phyloP scores from a whole-genome alignment of 2,113 vertebrate genomes.

The Dermatemys mawii region DNA sequence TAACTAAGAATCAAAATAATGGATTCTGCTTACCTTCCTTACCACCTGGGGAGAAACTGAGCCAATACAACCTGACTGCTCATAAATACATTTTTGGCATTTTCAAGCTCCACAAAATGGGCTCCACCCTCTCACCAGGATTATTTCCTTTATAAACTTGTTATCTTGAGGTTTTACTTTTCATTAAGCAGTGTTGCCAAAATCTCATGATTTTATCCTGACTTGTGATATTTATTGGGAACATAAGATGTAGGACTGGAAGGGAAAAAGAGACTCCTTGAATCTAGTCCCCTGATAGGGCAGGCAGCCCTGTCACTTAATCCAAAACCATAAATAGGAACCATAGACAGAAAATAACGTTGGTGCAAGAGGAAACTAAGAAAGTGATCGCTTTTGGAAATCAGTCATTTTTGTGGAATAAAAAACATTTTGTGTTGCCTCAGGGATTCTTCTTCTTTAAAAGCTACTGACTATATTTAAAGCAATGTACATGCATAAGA shows the following conservation, averaged over 20 bases:
- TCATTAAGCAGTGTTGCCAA: not conserved
- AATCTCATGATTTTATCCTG: not conserved
- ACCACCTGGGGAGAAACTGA: not conserved
- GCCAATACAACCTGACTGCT: not conserved
- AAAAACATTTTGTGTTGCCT: not conserved
- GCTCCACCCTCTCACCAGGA: not conserved
- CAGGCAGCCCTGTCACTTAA: not conserved
- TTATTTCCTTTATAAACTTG: not conserved
- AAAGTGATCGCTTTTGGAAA: not conserved
- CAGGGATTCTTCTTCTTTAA: not conserved
- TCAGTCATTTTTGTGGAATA: not conserved
- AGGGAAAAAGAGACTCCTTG: not conserved
- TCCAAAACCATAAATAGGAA: not conserved
- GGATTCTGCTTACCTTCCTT: not conserved
- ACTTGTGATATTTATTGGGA: not conserved
- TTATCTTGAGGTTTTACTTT: not conserved
- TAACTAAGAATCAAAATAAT: not conserved
- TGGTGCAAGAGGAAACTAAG: not conserved
- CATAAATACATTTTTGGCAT: not conserved
- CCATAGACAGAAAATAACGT: not conserved
- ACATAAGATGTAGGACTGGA: not conserved
- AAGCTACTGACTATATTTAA: not conserved
- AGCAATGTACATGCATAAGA: not conserved
- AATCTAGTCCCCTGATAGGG: not conserved
- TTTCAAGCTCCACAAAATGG: not conserved